Conservation (phyloP, 1,140 invertebrate genomes). For the Hylyphantes graminicola region DNA sequence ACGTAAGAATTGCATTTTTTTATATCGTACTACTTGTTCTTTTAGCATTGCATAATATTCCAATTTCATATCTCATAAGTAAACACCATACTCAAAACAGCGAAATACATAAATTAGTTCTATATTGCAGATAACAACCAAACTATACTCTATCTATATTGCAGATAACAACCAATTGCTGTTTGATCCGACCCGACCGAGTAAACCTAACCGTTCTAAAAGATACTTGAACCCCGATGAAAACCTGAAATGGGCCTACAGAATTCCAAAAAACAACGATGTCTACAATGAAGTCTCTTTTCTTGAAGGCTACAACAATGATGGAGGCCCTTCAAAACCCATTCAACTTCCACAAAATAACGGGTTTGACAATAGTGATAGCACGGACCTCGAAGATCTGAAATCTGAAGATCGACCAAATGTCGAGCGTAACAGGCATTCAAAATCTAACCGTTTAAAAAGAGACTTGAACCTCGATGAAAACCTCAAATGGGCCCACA, state of each 20-base stretch:
- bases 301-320: background rate
- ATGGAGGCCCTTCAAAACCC: background rate
- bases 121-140: constrained; percentile 6
- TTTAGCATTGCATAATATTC: too few relatives aligned
- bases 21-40: too few relatives aligned
- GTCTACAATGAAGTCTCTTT: background rate
- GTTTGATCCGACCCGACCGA: background rate
- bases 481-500: too few relatives aligned
- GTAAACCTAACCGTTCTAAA: background rate
- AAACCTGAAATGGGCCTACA: too few relatives aligned
- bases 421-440: too few relatives aligned
- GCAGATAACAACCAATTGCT: constrained; percentile 9
- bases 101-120: background rate
- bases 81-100: background rate
- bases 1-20: too few relatives aligned
- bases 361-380: too few relatives aligned
- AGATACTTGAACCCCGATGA: background rate
- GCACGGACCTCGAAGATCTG: too few relatives aligned
- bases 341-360: too few relatives aligned
- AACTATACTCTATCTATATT: constrained; percentile 9
- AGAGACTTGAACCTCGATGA: background rate
- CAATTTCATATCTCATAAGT: too few relatives aligned
- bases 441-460: background rate
- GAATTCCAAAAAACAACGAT: background rate
- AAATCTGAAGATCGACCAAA: too few relatives aligned